Percentiles rank a stretch among this genome's conserved stretches.
Evolutionary conservation across 2,113 vertebrate genomes (phyloP).

Genomic region (Brevimyrus niger): DNA sequence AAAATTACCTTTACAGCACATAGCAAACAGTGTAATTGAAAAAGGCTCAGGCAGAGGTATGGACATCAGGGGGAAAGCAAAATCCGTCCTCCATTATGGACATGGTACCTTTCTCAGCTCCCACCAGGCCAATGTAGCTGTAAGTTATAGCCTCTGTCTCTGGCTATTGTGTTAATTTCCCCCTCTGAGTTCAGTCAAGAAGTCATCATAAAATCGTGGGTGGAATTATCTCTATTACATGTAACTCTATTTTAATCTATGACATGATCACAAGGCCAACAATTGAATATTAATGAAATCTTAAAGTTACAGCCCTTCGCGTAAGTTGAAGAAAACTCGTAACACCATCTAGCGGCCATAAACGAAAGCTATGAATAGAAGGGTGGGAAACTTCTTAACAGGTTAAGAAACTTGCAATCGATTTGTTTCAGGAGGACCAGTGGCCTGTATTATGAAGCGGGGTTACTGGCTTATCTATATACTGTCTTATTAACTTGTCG

Average conservation of each 20-base stretch:
- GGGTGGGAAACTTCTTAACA: not conserved
- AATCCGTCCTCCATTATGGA: not conserved
- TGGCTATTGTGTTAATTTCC: not conserved
- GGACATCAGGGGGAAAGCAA: not conserved
- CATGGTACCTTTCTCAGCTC: not conserved
- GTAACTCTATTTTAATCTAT: not conserved
- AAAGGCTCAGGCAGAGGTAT: not conserved
- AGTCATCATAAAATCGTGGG: not conserved
- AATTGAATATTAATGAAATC: not conserved
- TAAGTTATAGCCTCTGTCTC: not conserved
- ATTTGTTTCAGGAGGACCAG: not conserved
- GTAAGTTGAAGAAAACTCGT: not conserved
- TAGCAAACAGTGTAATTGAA: not conserved
- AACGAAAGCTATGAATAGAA: not conserved
- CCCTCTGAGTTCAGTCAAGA: not conserved
- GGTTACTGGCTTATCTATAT: no score
- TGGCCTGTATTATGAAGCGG: no score
- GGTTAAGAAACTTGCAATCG: not conserved
- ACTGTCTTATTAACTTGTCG: no score
- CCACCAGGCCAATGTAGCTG: not conserved
- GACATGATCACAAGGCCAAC: not conserved
- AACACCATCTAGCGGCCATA: slow-evolving; percentile 2
- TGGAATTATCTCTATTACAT: not conserved
- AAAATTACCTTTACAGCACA: not conserved
- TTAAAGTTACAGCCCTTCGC: not conserved